These are phyloP conservation scores for Catharus ustulatus DNA, from an alignment of 2,797 vertebrate genomes.

Conservation along the genomic window DNA sequence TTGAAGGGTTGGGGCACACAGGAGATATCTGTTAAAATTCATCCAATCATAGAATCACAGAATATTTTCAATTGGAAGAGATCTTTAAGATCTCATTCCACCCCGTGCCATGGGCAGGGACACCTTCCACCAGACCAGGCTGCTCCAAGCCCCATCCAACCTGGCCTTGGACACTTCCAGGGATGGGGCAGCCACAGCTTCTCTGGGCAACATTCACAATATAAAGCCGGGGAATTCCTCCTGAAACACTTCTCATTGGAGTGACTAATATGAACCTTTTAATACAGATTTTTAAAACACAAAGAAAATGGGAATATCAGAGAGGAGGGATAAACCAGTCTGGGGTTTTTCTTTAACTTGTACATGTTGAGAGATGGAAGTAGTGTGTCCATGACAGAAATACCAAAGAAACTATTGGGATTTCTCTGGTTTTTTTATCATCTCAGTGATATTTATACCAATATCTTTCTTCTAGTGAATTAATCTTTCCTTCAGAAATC, in stretches of 20 bases:
- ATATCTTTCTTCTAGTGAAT: not conserved
- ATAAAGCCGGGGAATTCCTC: not conserved
- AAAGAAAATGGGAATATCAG: not conserved
- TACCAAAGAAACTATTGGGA: not conserved
- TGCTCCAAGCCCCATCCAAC: not conserved
- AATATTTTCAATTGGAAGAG: not conserved
- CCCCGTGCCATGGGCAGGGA: accelerated
- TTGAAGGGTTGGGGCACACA: not conserved
- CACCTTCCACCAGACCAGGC: accelerated
- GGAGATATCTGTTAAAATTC: not conserved
- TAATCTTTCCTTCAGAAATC: not conserved
- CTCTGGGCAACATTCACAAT: not conserved
- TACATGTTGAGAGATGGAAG: not conserved
- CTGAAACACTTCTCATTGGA: not conserved
- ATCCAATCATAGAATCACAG: not conserved
- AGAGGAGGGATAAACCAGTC: not conserved
- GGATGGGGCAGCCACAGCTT: not conserved
- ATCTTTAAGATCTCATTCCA: not conserved
- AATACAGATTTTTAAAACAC: not conserved
- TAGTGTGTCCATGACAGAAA: not conserved
- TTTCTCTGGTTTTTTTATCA: not conserved
- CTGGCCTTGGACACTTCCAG: not conserved
- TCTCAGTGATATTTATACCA: not conserved
- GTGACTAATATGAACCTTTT: not conserved
- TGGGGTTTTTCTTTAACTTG: not conserved